A percentile compares a stretch with the other conserved stretches of the same genome.
phyloP scores from a whole-genome alignment of 2,113 vertebrate species.

The Typhlomys cinereus region DNA sequence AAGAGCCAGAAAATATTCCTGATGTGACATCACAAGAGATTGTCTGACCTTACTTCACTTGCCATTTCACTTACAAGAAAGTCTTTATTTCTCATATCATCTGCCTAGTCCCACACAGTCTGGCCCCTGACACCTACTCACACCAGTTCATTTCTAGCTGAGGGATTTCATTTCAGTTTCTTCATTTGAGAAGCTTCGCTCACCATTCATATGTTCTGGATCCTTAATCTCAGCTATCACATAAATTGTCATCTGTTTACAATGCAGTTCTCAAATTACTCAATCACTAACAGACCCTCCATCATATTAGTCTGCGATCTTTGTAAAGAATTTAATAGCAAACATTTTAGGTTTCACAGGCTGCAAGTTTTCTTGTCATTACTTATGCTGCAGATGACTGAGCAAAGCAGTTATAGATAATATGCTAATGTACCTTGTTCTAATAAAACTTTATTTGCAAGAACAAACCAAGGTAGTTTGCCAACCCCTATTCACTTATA shows the following conservation, averaged over 20 bases:
- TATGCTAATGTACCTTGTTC: slow-evolving; percentile 4
- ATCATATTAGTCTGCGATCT: not conserved
- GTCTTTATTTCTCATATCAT: not conserved
- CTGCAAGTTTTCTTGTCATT: not conserved
- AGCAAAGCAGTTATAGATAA: not conserved
- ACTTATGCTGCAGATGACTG: not conserved
- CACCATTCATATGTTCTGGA: not conserved
- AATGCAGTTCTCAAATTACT: not conserved
- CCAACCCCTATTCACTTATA: not conserved
- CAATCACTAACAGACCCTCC: not conserved
- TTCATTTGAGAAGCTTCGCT: not conserved
- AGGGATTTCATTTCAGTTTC: not conserved
- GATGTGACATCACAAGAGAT: not conserved
- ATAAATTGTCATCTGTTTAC: not conserved
- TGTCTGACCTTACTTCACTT: not conserved
- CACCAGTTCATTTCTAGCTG: not conserved
- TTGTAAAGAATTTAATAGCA: not conserved
- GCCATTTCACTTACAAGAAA: not conserved
- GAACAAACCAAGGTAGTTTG: not conserved
- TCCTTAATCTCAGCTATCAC: not conserved
- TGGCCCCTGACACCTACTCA: not conserved
- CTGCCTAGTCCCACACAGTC: not conserved
- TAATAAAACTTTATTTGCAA: slow-evolving; percentile 37
- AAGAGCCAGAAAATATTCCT: not conserved
- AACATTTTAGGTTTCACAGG: not conserved